Evolutionary conservation across 2,797 vertebrate genomes (phyloP), one percentile per base, ranked within the genome.

Genomic region (Moxostoma hubbsi): DNA sequence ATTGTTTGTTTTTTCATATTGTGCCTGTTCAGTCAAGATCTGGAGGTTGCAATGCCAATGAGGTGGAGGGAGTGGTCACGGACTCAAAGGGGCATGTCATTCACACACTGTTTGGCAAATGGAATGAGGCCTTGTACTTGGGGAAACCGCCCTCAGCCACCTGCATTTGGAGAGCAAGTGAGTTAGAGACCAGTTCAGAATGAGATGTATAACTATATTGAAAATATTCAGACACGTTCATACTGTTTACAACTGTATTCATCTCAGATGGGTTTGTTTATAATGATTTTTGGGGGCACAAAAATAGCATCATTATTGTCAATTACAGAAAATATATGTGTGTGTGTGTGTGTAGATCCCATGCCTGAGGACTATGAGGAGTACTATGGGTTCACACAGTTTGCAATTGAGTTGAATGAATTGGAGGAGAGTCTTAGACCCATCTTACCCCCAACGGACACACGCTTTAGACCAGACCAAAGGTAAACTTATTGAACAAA

Each of bases 391-490:
- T 98, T 99, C 90, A 99, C 97, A 51, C 94, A 96, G 65, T 98
- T 97, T 92, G 95, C 98, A 2, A 87, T 98, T 81, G 96, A 97
- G 89, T 87, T 99, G 84, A 99, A 99, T 86, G 98, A 99, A 88
- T 81, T 98, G 87, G 95, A 97, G 18, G 82, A 92, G 0, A 85
- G 86, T 8, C 89, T 91, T 24, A 95, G 85, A 86, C 86, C 92
- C 51, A 86, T 95, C 65, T 94, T 99, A 54, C 96, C 97, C 82
- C 88, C 93, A 18, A 97, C 96, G 10, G 98, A 99, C 88, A 98
- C 96, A 6, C 95, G 98, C 77, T 96, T 98, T 89, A 95, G 98
- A 87, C 96, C 95, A n/a, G 98, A 99, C 92, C 98, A 99, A 94
- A 98, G 97, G 98, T 95, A 78, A 5, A n/a, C 7, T 49, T 18